Evolutionary conservation across 1,140 invertebrate genomes (phyloP).

Genomic region (Bactericera cockerelli): DNA sequence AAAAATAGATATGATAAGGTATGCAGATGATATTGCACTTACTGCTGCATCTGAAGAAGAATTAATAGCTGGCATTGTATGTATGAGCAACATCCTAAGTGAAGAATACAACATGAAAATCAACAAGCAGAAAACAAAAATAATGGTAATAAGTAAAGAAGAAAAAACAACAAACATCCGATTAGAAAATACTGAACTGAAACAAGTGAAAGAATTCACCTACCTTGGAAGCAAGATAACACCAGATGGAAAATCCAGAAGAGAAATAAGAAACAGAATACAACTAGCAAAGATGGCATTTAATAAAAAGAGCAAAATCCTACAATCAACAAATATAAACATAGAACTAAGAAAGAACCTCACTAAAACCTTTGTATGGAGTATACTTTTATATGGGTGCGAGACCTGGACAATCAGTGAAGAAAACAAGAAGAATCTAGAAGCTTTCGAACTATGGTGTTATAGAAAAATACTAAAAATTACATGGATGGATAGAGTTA

Average conservation of each 20-base stretch:
- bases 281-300: background rate
- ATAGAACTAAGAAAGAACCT: background rate
- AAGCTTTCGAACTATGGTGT: conserved; percentile 23
- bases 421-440: conserved; percentile 17
- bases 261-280: conserved; percentile 11
- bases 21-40: conserved; percentile 10
- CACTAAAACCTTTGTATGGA: conserved; percentile 7
- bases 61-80: background rate
- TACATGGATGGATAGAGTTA: conserved; percentile 9
- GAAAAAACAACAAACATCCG: background rate
- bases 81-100: conserved; percentile 7
- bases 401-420: conserved; percentile 22
- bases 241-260: conserved; percentile 1
- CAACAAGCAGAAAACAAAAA: conserved; percentile 8
- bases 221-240: conserved; percentile 11
- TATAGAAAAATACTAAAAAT: conserved; percentile 20
- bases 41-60: background rate
- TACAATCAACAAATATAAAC: background rate
- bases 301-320: conserved; percentile 12
- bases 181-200: background rate
- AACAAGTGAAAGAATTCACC: background rate
- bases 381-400: conserved; percentile 11
- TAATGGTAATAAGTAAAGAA: conserved; percentile 1
- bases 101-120: conserved; percentile 13
- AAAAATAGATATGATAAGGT: conserved; percentile 9